Conservation (phyloP, 1,140 invertebrate genomes). For the Epicauta chinensis region DNA sequence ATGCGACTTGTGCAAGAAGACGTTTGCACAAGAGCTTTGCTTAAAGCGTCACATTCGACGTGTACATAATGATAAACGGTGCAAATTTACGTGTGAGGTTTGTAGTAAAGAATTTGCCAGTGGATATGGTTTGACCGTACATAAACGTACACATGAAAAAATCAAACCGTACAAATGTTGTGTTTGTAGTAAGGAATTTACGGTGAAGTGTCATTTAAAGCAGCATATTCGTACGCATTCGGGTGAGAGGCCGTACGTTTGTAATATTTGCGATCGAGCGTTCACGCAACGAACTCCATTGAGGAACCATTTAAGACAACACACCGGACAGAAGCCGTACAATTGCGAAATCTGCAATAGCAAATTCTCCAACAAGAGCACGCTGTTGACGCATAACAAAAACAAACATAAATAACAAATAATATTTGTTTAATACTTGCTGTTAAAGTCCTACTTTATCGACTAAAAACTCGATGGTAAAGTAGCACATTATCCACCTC, state of each 20-base stretch:
- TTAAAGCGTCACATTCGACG: not conserved
- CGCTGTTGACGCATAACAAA: too few relatives aligned
- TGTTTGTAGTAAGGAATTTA: slow-evolving; percentile 53
- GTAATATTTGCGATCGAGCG: slow-evolving; percentile 57
- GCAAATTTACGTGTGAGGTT: slow-evolving; percentile 51
- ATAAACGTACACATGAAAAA: slow-evolving; percentile 60
- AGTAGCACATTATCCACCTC: too few relatives aligned
- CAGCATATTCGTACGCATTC: slow-evolving; percentile 72
- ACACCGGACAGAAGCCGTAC: slow-evolving; percentile 49
- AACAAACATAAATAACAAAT: too few relatives aligned
- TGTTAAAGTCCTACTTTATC: too few relatives aligned
- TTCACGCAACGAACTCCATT: slow-evolving; percentile 34
- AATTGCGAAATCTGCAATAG: too few relatives aligned
- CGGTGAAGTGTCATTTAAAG: slow-evolving; percentile 53
- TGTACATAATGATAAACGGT: not conserved
- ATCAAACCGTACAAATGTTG: slow-evolving; percentile 57
- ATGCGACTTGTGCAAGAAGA: not conserved
- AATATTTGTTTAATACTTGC: too few relatives aligned
- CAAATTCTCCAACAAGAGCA: too few relatives aligned
- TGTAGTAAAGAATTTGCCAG: slow-evolving; percentile 73
- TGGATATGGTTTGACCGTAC: slow-evolving; percentile 61
- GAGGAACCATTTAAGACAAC: slow-evolving; percentile 54
- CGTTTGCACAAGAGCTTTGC: not conserved
- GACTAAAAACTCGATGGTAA: too few relatives aligned
- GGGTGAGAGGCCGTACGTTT: slow-evolving; percentile 68